Conservation (phyloP, 2,113 vertebrate species). For the Istiophorus platypterus region DNA sequence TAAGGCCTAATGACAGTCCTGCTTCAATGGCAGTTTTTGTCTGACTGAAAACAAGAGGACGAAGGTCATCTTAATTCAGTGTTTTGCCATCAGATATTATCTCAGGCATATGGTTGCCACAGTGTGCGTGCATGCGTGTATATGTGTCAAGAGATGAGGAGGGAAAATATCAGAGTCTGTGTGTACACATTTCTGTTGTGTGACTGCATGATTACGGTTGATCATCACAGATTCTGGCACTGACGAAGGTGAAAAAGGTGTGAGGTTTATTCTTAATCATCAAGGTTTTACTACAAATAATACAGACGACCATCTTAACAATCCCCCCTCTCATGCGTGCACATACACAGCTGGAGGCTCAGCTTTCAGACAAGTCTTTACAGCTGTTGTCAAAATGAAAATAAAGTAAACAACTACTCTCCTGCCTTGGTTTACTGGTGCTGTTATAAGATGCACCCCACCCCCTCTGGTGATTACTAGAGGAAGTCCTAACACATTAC, state of each 20-base stretch:
- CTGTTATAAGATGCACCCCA: neutral
- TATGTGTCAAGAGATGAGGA: conserved; percentile 12
- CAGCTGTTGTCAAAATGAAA: neutral
- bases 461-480: neutral
- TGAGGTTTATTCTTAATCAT: neutral
- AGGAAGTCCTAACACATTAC: neutral
- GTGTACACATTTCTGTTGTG: conserved; percentile 2
- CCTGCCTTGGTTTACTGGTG: neutral
- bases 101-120: conserved; percentile 28
- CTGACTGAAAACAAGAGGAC: conserved; percentile 37
- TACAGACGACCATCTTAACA: neutral
- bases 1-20: conserved; percentile 60
- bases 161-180: conserved; percentile 14
- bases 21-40: conserved; percentile 61
- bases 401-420: conserved; percentile 16
- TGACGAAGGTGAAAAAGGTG: neutral
- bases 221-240: conserved; percentile 16
- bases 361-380: neutral
- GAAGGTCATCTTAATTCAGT: conserved; percentile 64
- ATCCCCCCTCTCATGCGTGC: neutral
- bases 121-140: conserved; percentile 3
- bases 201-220: conserved; percentile 4
- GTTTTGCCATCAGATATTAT: conserved; percentile 54
- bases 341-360: neutral
- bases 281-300: neutral